Evolutionary conservation across 2,113 vertebrate species (phyloP).

Genomic region (Cheilinus undulatus): DNA sequence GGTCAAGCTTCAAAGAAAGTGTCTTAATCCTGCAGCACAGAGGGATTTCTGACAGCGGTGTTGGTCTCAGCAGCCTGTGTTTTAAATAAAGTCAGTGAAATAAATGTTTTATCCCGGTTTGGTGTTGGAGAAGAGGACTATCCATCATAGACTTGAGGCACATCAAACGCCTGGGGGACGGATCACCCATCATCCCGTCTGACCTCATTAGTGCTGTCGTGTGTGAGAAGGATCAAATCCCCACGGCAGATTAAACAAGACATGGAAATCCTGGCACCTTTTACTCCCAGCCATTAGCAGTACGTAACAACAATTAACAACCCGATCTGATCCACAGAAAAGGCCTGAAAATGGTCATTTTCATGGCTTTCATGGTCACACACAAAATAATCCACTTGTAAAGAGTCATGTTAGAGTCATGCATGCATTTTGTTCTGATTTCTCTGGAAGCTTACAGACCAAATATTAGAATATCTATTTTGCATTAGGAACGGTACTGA

Average conservation of each 20-base stretch:
- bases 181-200: not conserved
- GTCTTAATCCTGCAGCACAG: not conserved
- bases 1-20: not conserved
- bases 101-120: no score
- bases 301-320: not conserved
- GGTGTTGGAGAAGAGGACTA: not conserved
- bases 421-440: no score
- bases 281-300: no score
- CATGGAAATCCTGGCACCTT: not conserved
- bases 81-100: not conserved
- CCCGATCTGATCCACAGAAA: not conserved
- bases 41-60: not conserved
- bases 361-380: no score
- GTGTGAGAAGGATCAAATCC: not conserved
- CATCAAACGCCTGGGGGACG: not conserved
- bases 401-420: no score
- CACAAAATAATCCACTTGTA: no score
- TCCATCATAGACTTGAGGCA: not conserved
- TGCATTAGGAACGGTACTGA: no score
- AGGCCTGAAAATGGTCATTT: no score
- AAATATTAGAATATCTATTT: no score
- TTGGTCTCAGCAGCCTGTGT: no score
- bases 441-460: no score
- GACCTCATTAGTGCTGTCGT: not conserved
- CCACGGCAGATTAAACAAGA: not conserved